Evolutionary conservation across 2,113 vertebrate species (phyloP).

Genomic region (Craseonycteris thonglongyai): DNA sequence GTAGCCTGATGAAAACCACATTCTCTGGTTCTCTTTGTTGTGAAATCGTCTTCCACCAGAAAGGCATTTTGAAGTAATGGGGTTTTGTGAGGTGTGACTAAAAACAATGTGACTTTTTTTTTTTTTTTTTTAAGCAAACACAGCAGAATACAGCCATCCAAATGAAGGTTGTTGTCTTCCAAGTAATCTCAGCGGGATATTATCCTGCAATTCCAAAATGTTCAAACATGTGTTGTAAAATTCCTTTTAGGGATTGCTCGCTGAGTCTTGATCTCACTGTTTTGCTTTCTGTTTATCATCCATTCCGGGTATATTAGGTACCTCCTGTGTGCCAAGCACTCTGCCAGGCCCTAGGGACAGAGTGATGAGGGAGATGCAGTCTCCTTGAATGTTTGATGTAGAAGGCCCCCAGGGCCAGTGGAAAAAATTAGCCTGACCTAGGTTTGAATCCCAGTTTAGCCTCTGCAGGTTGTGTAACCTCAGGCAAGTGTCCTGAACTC

Average conservation of each 20-base stretch:
- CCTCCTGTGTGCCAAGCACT: not conserved
- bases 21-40: constrained; percentile 30
- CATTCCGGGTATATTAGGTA: not conserved
- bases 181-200: not conserved
- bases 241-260: constrained; percentile 1
- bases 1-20: constrained; percentile 43
- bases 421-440: not conserved
- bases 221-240: not conserved
- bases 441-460: constrained; percentile 12
- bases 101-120: constrained; percentile 35
- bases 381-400: not conserved
- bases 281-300: constrained; percentile 28
- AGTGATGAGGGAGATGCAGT: not conserved
- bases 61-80: constrained; percentile 48
- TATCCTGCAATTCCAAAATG: not conserved
- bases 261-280: not conserved
- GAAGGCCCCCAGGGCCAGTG: not conserved
- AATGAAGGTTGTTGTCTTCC: not conserved
- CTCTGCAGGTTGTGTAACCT: not conserved
- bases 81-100: constrained; percentile 60
- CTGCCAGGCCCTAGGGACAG: not conserved
- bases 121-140: constrained; percentile 3
- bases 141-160: not conserved
- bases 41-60: constrained; percentile 48
- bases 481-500: not conserved